phyloP scores from a whole-genome alignment of 2,888 invertebrate species.

The Chydorus sphaericus region DNA sequence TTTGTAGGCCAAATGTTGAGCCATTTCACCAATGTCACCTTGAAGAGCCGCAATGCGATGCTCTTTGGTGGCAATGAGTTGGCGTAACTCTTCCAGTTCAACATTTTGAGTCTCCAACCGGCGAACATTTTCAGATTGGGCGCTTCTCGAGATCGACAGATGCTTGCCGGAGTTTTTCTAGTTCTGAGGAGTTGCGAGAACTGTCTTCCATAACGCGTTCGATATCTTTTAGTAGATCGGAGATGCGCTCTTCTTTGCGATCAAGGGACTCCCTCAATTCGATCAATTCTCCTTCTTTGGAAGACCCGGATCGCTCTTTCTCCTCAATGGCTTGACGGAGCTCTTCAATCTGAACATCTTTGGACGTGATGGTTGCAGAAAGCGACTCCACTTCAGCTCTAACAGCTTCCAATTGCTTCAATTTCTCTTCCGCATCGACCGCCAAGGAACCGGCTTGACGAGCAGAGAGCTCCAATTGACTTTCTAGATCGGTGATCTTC shows the following conservation, averaged over 20 bases:
- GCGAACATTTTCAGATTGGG: not conserved
- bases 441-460: not conserved
- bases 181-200: too few relatives aligned
- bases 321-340: constrained; percentile 5
- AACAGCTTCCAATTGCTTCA: constrained; percentile 12
- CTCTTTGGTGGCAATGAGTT: not conserved
- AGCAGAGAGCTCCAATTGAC: not conserved
- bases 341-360: constrained; percentile 1
- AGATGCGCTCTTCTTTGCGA: not conserved
- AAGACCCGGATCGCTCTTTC: not conserved
- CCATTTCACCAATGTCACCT: not conserved
- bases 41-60: not conserved
- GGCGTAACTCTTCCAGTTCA: not conserved
- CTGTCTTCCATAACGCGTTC: not conserved
- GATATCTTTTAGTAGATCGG: not conserved
- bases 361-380: not conserved
- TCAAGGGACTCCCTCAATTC: not conserved
- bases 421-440: constrained; percentile 5
- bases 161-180: not conserved
- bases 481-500: not conserved
- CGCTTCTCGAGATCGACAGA: too few relatives aligned
- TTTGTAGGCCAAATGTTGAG: not conserved
- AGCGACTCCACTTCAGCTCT: constrained; percentile 8
- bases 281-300: constrained; percentile 33
- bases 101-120: not conserved